Percentiles rank a stretch among this genome's conserved stretches.
Conservation (phyloP, 2,888 invertebrate species). For the Apodemia duryi region DNA sequence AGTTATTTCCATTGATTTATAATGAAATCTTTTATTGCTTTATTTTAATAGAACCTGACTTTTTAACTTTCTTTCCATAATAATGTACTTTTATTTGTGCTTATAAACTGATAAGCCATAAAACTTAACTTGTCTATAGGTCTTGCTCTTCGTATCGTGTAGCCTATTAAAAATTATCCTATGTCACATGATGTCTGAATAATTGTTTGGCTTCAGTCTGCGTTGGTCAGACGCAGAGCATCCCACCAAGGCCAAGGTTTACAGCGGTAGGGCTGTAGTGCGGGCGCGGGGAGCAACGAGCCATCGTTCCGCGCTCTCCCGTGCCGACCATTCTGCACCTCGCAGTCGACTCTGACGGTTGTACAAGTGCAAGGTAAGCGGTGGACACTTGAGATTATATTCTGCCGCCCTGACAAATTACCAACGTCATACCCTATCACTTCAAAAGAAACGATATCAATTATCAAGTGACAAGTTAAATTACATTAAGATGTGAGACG, state of each 20-base stretch:
- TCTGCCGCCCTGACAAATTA: conserved; percentile 42
- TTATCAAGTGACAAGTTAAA: conserved; percentile 56
- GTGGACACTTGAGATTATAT: conserved; percentile 55
- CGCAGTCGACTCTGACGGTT: conserved; percentile 79
- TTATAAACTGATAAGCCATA: neutral
- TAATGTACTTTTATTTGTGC: too few relatives aligned
- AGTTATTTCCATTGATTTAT: too few relatives aligned
- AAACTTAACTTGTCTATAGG: neutral
- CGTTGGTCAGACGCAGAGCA: conserved; percentile 43
- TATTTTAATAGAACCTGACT: too few relatives aligned
- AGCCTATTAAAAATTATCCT: conserved; percentile 8
- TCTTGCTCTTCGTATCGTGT: neutral
- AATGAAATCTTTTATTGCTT: too few relatives aligned
- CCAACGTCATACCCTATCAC: conserved; percentile 42
- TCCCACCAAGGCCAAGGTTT: conserved; percentile 75
- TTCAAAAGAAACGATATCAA: conserved; percentile 43
- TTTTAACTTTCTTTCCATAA: too few relatives aligned
- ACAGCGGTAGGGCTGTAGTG: conserved; percentile 60
- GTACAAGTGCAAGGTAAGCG: conserved; percentile 78
- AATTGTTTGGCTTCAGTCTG: conserved; percentile 38
- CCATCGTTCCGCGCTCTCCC: conserved; percentile 74
- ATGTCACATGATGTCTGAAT: conserved; percentile 16
- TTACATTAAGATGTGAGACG: conserved; percentile 59
- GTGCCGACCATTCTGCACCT: conserved; percentile 76
- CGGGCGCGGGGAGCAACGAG: conserved; percentile 68